Evolutionary conservation across 2,797 vertebrate genomes (phyloP), one percentile per base, ranked within the genome.

Genomic region (Chloroceryle amazona): DNA sequence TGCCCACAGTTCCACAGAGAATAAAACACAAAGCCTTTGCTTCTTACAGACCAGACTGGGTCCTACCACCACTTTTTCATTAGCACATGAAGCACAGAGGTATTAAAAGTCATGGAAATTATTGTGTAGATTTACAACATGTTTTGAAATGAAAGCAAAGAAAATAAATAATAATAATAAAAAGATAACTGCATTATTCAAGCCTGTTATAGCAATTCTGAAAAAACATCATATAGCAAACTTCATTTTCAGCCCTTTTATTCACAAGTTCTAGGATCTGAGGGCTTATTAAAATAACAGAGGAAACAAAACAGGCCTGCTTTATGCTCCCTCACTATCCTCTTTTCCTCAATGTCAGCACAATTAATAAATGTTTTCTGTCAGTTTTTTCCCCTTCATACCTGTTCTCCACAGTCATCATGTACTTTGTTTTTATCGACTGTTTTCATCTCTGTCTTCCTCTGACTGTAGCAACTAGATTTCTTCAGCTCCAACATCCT

Each of bases 341-440:
- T 73, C 25, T 78, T 81, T 81, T 89, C 33, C 58, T 95, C 62
- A 85, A 26, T 11, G 10, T 80, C 88, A 94, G 61, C 76, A 91
- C 33, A 89, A 58, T n/a, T 91, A 84, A 93, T 66, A 96, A 79
- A 93, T 86, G 25, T 76, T 94, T 85, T 89, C 83, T 93, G 81
- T 86, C 88, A 96, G 90, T 46, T 79, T 75, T 94, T 96, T 73
- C 37, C 42, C 42, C 39, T 73, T 83, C 52, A 42, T 80, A 71
- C n/a, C 79, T 62, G 33, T 90, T 96, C 80, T 54, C 73, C 61
- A 62, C 63, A 81, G 68, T 67, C 93, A 91, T 81, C 52, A 63
- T 23, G 39, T 47, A 72, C 87, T 96, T 96, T 93, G 75, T 95
- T 96, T 96, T 88, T 84, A 75, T 76, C 79, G 42, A 58, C 78